Evolutionary conservation across 1,140 invertebrate species (phyloP).

Genomic region (Magallana ariakensis): DNA sequence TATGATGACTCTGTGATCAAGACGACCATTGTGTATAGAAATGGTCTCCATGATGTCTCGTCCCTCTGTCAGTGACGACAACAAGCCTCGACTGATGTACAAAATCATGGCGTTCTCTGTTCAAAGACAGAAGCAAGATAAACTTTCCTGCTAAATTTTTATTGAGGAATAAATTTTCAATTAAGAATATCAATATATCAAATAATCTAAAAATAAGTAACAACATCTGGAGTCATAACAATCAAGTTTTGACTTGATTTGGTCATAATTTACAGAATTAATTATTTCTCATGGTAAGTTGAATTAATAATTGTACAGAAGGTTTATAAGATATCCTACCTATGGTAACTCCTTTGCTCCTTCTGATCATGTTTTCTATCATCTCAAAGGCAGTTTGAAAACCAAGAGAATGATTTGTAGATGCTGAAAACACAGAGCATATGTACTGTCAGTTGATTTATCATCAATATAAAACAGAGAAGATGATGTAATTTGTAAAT

Average conservation of each 20-base stretch:
- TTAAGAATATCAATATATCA: no score
- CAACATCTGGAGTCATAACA: no score
- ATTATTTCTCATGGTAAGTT: no score
- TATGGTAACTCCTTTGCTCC: slow-evolving; percentile 50
- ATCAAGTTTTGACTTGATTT: no score
- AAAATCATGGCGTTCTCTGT: slow-evolving; percentile 82
- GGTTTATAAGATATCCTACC: slow-evolving; percentile 34
- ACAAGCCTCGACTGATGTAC: slow-evolving; percentile 85
- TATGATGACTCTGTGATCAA: slow-evolving; percentile 82
- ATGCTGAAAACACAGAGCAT: slow-evolving; percentile 74
- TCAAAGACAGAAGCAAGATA: slow-evolving; percentile 51
- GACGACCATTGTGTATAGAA: slow-evolving; percentile 79
- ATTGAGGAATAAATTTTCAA: no score
- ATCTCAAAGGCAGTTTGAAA: slow-evolving; percentile 84
- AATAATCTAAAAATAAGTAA: no score
- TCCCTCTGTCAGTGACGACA: slow-evolving; percentile 84
- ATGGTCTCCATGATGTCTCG: slow-evolving; percentile 83
- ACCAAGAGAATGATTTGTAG: slow-evolving; percentile 84
- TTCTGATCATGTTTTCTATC: slow-evolving; percentile 71
- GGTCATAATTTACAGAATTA: no score
- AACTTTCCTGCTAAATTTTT: background rate
- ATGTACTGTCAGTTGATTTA: background rate
- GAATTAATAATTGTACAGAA: no score
- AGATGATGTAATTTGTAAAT: no score
- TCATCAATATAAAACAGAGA: no score